Base-by-base conservation (phyloP, 1,140 invertebrate genomes). In the Doryteuthis pealeii region DNA sequence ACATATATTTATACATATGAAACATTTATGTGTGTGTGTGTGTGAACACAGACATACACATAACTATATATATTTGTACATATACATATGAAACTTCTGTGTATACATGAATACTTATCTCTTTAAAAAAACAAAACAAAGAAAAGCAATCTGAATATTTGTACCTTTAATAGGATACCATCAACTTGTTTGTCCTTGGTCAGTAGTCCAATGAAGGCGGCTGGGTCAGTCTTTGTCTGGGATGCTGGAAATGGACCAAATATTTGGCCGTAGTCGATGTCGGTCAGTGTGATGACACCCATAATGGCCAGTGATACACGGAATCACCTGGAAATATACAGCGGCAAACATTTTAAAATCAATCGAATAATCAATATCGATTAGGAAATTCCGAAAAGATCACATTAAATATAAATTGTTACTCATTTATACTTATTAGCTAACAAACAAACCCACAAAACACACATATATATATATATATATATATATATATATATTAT, bases 211-310 rank as follows among this genome's bases (percentile, higher is more conserved):
- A 87, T 87, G 28, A 86, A 74, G 74, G 81, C 79, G 5, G 83
- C 82, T 15, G 83, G 83, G 74, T 87, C 83, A 40, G 84, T 78
- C 14, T 81, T 74, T 0, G 82, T 82, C 32, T 83, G 74, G 62
- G 80, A 72, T 4, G 78, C 74, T 3, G 85, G 83, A 68, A 87
- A 85, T 1, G 86, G 85, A n/a, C 86, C 86, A 72, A 84, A 87
- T 65, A 83, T 85, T 58, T 78, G 75, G 22, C 85, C 85, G 70
- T 86, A 85, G 71, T 83, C 80, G 22, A 87, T 82, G 54, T 84
- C 82, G 12, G 74, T 69, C 18, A 81, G 77, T n/a, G 84, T 82
- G 33, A 86, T 80, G 14, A 86, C 82, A 26, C 82, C 83, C 85
- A 86, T 86, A 33, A 22, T 26, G 15, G 14, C n/a, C 6, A 35